A percentile compares a stretch with the other conserved stretches of the same genome.
These are phyloP conservation scores for Macrocentrus cingulum DNA, from an alignment of 1,140 invertebrate genomes.

Conservation along the genomic window DNA sequence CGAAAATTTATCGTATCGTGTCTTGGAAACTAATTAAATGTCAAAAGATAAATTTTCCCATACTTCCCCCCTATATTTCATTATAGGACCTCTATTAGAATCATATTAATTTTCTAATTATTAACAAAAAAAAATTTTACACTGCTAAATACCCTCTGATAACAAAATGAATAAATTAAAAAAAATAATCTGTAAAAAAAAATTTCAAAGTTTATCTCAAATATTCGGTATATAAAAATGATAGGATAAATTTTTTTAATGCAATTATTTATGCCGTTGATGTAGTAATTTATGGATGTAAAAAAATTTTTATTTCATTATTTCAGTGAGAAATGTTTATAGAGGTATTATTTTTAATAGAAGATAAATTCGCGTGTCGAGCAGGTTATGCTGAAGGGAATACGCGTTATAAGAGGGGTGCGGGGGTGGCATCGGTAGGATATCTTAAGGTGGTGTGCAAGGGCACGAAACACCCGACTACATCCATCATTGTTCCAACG, in stretches of 20 bases:
- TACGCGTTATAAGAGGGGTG: background rate
- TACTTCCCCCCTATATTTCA: constrained; percentile 28
- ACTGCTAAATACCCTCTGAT: too few relatives aligned
- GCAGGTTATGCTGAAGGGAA: background rate
- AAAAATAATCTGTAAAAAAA: too few relatives aligned
- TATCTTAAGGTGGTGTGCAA: constrained; percentile 11
- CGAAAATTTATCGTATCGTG: constrained; percentile 55
- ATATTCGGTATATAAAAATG: too few relatives aligned
- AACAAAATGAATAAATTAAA: too few relatives aligned
- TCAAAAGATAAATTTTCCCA: constrained; percentile 57
- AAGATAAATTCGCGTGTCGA: background rate
- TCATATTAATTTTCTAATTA: constrained; percentile 9
- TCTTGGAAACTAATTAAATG: constrained; percentile 58
- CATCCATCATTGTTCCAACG: constrained; percentile 58
- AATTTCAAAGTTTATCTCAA: too few relatives aligned
- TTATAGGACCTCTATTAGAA: too few relatives aligned
- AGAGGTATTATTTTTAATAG: background rate
- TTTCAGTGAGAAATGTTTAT: too few relatives aligned
- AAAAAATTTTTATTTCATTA: too few relatives aligned
- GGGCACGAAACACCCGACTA: constrained; percentile 49
- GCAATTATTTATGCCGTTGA: too few relatives aligned
- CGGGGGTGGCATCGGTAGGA: background rate
- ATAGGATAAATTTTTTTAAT: too few relatives aligned
- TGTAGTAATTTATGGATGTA: too few relatives aligned
- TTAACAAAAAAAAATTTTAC: too few relatives aligned